Base-by-base conservation (phyloP, 2,113 vertebrate genomes). In the Albula goreensis region DNA sequence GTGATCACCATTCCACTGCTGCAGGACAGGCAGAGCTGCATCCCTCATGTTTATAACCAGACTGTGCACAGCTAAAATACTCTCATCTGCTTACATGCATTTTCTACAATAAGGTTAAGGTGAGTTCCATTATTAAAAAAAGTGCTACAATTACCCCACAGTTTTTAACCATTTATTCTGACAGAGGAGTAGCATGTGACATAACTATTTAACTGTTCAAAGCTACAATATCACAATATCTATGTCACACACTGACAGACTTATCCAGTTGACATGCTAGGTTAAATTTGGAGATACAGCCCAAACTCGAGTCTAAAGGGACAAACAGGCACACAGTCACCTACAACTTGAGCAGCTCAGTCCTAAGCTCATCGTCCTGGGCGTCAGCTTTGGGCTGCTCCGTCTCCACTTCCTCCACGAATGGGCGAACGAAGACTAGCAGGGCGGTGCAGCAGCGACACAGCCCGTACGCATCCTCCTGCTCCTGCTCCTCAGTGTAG, bases 271-370 rank as follows among this genome's bases (percentile, higher is more conserved):
- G 31, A 74, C 5, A 5, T 31, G 8, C 70, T 0, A 74, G 31
- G 70, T n/a, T 74, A 74, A 74, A 66, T 4, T 5, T 9, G 22
- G 70, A n/a, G 70, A 10, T n/a, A 74, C n/a, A 13, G n/a, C 70
- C 10, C 70, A 11, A 31, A 31, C 70, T 9, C 2, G 7, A 10
- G 70, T 25, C 6, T 31, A 56, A 19, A 84, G 53, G 51, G 53
- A 15, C 63, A 85, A 22, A 12, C 74, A 7, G 51, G 15, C 51
- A 31, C 78, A 25, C 25, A 3, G 48, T 92, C 49, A 92, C 98
- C 89, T 95, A 99, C 98, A 98, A 99, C 90, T 96, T 96, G 53
- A 97, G 78, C 88, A 99, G 91, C 88, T 97, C 97, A 63, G 93
- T 93, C 93, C 95, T 97, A 81, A 98, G 90, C 90, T 96, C 95